Percentiles rank a stretch among this genome's conserved stretches.
Evolutionary conservation across 1,140 invertebrate genomes (phyloP).

Genomic region (Neomicropteryx cornuta): DNA sequence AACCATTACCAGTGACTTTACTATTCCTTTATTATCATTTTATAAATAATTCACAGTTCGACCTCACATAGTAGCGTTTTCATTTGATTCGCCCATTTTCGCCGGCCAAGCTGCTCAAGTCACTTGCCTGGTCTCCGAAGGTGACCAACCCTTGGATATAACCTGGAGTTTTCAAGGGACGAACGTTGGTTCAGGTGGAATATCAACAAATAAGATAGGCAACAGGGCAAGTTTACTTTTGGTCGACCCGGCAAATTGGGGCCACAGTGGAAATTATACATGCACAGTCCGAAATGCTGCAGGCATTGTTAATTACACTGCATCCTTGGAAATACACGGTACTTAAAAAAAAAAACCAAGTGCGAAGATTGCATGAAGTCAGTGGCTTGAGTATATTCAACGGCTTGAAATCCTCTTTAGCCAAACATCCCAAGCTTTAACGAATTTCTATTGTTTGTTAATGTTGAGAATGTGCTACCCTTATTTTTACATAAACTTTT

Average conservation of each 20-base stretch:
- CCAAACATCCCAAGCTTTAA: too few species aligned
- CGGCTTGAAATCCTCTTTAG: too few species aligned
- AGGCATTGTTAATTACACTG: conserved; percentile 46
- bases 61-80: conserved; percentile 61
- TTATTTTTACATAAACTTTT: too few species aligned
- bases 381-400: too few species aligned
- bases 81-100: conserved; percentile 54
- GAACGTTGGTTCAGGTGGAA: conserved; percentile 42
- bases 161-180: conserved; percentile 61
- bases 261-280: conserved; percentile 62
- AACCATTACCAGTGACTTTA: too few species aligned
- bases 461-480: too few species aligned
- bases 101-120: conserved; percentile 63
- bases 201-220: conserved; percentile 46
- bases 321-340: conserved; percentile 45
- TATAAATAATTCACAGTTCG: conserved; percentile 57
- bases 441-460: too few species aligned
- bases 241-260: conserved; percentile 39
- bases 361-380: too few species aligned
- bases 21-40: too few species aligned
- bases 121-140: conserved; percentile 64
- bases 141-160: conserved; percentile 74
- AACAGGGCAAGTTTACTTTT: conserved; percentile 36
- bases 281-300: conserved; percentile 60
- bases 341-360: too few species aligned